phyloP scores from a whole-genome alignment of 2,888 invertebrate genomes.

The Sesamia inferens region DNA sequence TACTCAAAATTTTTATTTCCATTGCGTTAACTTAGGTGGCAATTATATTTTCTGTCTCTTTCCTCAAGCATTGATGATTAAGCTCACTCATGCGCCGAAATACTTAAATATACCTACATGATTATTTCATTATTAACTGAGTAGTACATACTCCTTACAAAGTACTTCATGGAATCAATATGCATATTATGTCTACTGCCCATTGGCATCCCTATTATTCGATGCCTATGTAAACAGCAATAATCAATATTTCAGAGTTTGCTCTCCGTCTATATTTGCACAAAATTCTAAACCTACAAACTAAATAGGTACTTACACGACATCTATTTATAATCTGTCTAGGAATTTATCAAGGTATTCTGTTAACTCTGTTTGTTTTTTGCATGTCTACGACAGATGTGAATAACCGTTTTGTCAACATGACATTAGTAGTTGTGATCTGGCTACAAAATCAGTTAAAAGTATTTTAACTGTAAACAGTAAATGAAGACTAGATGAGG shows the following conservation, averaged over 20 bases:
- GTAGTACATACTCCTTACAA: not conserved
- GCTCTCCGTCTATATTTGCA: slow-evolving; percentile 13
- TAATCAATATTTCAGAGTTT: slow-evolving; percentile 28
- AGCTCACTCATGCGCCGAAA: no score
- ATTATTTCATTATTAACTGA: not conserved
- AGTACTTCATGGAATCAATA: not conserved
- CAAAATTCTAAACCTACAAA: not conserved
- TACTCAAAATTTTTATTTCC: no score
- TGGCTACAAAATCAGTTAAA: no score
- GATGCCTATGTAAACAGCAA: slow-evolving; percentile 6
- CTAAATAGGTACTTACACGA: not conserved
- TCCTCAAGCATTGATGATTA: not conserved
- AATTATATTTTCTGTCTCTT: not conserved
- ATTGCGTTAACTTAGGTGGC: no score
- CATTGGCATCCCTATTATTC: slow-evolving; percentile 13
- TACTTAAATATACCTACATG: not conserved
- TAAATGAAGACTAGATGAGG: not conserved
- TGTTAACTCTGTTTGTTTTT: not conserved
- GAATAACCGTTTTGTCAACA: not conserved
- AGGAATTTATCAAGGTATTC: not conserved
- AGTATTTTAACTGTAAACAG: no score
- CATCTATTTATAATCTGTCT: not conserved
- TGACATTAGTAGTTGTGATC: not conserved
- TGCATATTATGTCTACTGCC: not conserved
- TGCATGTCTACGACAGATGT: not conserved